Evolutionary conservation across 1,140 invertebrate genomes (phyloP), one percentile per base, ranked within the genome.

Genomic region (Drosophila dunni): DNA sequence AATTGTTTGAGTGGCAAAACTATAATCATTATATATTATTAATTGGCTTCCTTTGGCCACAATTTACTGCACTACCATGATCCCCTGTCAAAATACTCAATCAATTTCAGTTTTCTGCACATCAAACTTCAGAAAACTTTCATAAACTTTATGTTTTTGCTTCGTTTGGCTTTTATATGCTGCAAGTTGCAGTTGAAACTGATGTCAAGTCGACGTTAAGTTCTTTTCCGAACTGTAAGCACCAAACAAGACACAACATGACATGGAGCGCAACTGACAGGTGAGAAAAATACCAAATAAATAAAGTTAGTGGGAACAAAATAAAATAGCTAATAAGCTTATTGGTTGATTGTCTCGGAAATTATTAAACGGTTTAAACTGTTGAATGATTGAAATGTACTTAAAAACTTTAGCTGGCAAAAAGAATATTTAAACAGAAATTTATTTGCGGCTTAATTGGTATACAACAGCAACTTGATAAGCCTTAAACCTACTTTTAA

Each of bases 151-250:
- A 20, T 34, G 6, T 51, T 4, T 38, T 40, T 51, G 20, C 46
- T 51, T 11, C 11, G 1, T 57, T 6, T 44, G 36, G n/a, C 34
- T 24, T 45, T 58, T n/a, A 7, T n/a, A 51, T 7, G 40, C 50
- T 48, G 40, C 50, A 34, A 29, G 20, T 11, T 54, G 33, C 60
- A 77, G 56, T 40, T 54, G 45, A 66, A 81, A 46, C 78, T 71
- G 75, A 54, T 86, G 53, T 57, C 69, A 78, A 78, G 66, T 75
- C 78, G 82, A 77, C 81, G 63, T 80, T 76, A 76, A 72, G 78
- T 75, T 86, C 69, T 66, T 71, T 44, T 7, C 60, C 62, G 71
- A 75, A 81, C 40, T 29, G 34, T 44, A 68, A 72, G 61, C 24
- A 36, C 15, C 53, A 29, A 54, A 65, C 56, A 70, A 58, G 45